Conservation (phyloP, 2,888 invertebrate genomes). For the Athalia circularis region DNA sequence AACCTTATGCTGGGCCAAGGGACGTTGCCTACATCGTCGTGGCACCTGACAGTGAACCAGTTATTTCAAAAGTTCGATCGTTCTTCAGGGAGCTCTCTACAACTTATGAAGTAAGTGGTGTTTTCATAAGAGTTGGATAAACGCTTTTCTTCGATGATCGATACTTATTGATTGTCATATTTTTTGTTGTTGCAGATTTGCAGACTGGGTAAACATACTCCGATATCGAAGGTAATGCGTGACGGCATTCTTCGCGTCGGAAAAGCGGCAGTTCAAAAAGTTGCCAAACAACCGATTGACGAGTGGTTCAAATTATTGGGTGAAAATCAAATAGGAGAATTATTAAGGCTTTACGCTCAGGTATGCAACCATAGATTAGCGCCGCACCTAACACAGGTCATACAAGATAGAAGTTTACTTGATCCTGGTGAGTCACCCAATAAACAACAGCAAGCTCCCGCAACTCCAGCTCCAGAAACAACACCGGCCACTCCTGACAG, state of each 20-base stretch:
- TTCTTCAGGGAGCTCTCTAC: conserved; percentile 96
- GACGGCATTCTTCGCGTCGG: conserved; percentile 93
- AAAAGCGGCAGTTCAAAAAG: conserved; percentile 79
- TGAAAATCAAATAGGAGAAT: conserved; percentile 86
- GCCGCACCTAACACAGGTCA: conserved; percentile 84
- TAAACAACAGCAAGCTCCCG: conserved; percentile 68
- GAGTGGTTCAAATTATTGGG: conserved; percentile 93
- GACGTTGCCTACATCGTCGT: conserved; percentile 97
- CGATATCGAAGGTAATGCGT: conserved; percentile 87
- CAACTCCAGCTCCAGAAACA: conserved; percentile 76
- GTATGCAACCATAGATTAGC: conserved; percentile 86
- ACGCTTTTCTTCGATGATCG: neutral
- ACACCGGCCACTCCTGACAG: conserved; percentile 73
- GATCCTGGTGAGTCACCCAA: conserved; percentile 79
- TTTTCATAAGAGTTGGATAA: neutral
- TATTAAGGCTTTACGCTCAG: conserved; percentile 91
- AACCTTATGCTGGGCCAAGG: conserved; percentile 96
- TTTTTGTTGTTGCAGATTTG: conserved; percentile 78
- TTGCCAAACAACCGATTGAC: conserved; percentile 82
- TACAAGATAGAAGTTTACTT: conserved; percentile 84
- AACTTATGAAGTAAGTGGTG: conserved; percentile 85
- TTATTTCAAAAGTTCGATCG: conserved; percentile 85
- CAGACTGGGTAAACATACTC: conserved; percentile 93
- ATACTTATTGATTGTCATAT: neutral
- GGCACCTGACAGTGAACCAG: conserved; percentile 92